Evolutionary conservation across 1,140 invertebrate genomes (phyloP).

Genomic region (Kradibia gibbosae): DNA sequence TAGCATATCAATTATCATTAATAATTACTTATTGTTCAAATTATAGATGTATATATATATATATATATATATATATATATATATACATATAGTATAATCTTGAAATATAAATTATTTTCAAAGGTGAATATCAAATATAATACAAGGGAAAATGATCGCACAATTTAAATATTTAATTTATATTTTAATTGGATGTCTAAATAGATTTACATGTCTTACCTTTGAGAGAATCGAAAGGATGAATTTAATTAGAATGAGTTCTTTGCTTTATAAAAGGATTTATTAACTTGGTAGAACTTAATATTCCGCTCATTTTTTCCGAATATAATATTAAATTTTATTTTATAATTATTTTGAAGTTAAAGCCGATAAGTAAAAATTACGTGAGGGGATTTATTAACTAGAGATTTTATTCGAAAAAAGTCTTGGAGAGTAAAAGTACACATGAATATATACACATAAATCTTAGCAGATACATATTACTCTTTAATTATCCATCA

Average conservation of each 20-base stretch:
- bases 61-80: too few relatives aligned
- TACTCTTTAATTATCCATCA: slow-evolving; percentile 51
- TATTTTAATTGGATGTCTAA: slow-evolving; percentile 28
- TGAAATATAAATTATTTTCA: background rate
- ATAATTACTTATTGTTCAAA: background rate
- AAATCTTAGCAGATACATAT: slow-evolving; percentile 50
- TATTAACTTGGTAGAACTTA: background rate
- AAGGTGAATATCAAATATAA: background rate
- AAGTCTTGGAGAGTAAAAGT: slow-evolving; percentile 6
- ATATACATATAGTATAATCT: background rate
- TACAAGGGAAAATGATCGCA: background rate
- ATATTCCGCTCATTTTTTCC: background rate
- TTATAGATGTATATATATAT: too few relatives aligned
- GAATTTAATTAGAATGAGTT: slow-evolving; percentile 4
- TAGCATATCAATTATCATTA: background rate
- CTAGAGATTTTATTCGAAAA: slow-evolving; percentile 26
- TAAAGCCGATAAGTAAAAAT: slow-evolving; percentile 23
- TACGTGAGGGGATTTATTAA: slow-evolving; percentile 21
- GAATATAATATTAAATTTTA: slow-evolving; percentile 18
- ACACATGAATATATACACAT: slow-evolving; percentile 37
- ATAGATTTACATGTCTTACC: slow-evolving; percentile 13
- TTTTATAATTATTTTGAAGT: slow-evolving; percentile 23
- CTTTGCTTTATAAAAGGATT: slow-evolving; percentile 10
- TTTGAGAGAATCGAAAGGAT: slow-evolving; percentile 21
- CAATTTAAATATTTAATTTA: slow-evolving; percentile 17